Conservation (phyloP, 2,888 invertebrate genomes). For the Polydrusus tereticollis region DNA sequence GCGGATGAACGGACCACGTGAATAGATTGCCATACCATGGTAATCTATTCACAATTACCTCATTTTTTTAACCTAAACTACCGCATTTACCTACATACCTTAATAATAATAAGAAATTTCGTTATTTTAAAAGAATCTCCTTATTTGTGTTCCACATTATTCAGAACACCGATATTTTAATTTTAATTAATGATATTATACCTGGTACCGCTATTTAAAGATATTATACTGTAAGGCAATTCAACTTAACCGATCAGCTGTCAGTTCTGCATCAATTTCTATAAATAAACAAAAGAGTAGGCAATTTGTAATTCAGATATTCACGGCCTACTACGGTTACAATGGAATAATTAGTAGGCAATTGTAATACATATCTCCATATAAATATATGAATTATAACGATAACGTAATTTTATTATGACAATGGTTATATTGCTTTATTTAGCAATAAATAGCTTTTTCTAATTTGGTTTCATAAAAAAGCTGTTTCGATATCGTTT, state of each 20-base stretch:
- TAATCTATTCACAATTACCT: no score
- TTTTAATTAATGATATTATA: not conserved
- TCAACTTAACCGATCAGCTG: slow-evolving; percentile 3
- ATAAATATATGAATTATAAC: no score
- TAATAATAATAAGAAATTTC: not conserved
- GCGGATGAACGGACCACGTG: no score
- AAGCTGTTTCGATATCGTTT: no score
- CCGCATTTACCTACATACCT: not conserved
- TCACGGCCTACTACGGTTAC: not conserved
- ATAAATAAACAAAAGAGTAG: not conserved
- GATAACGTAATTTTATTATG: no score
- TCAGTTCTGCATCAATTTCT: not conserved
- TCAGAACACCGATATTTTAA: not conserved
- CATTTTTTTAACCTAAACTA: no score
- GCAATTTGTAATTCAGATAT: not conserved
- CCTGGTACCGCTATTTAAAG: not conserved
- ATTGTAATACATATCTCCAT: no score
- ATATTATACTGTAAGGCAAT: not conserved
- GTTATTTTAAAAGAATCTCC: not conserved
- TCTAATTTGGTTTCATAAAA: no score
- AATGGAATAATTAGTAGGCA: not conserved
- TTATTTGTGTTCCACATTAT: not conserved
- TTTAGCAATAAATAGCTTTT: no score
- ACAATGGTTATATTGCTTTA: no score
- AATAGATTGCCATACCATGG: no score